phyloP scores from a whole-genome alignment of 1,140 invertebrate genomes.

The Drosophila mauritiana region DNA sequence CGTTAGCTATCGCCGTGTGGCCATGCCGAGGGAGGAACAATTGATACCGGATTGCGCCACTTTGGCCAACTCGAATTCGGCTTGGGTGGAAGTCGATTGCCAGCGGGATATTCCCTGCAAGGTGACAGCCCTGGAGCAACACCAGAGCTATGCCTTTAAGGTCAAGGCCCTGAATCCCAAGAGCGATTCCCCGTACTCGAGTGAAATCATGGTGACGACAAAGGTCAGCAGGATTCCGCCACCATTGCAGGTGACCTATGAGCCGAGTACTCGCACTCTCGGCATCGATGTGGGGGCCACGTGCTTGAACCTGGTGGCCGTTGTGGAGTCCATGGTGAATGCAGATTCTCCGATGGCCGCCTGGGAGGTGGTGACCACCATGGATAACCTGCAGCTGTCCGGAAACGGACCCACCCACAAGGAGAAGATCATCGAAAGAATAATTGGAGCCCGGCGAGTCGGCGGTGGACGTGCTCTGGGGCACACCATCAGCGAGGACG shows the following conservation, averaged over 20 bases:
- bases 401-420: constrained; percentile 88
- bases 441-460: constrained; percentile 79
- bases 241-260: constrained; percentile 92
- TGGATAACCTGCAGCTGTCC: constrained; percentile 88
- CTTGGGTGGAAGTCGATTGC: constrained; percentile 93
- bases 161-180: constrained; percentile 94
- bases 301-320: constrained; percentile 90
- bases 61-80: constrained; percentile 86
- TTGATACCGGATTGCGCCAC: constrained; percentile 87
- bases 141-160: constrained; percentile 93
- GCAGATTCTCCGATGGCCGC: constrained; percentile 86
- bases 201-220: constrained; percentile 91
- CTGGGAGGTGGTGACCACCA: constrained; percentile 90
- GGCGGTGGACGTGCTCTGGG: constrained; percentile 85
- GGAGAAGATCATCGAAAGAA: constrained; percentile 88
- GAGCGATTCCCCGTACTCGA: constrained; percentile 93
- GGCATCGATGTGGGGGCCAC: constrained; percentile 91
- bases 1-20: constrained; percentile 89
- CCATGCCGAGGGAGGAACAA: constrained; percentile 86
- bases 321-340: constrained; percentile 89
- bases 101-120: constrained; percentile 94
- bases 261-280: constrained; percentile 90
- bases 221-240: constrained; percentile 93
- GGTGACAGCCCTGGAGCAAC: constrained; percentile 92
- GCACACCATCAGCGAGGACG: constrained; percentile 79